Evolutionary conservation across 2,113 vertebrate genomes (phyloP).

Genomic region (Trichomycterus rosablanca): DNA sequence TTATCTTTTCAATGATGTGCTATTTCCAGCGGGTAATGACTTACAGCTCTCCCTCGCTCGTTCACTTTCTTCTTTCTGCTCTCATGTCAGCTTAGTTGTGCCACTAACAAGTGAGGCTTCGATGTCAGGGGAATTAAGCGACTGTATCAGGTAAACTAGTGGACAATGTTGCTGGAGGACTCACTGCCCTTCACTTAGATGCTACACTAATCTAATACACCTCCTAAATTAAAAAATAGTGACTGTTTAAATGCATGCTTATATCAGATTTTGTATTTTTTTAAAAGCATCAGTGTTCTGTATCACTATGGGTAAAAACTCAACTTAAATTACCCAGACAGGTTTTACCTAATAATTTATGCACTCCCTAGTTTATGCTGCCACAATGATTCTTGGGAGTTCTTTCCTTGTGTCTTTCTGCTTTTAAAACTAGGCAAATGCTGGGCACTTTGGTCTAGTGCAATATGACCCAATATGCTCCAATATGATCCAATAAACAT

Average conservation of each 20-base stretch:
- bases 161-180: conserved; percentile 16
- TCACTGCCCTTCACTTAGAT: conserved; percentile 25
- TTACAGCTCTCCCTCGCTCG: conserved; percentile 63
- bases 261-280: no score
- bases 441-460: no score
- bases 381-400: no score
- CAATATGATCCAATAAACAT: no score
- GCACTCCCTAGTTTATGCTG: no score
- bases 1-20: conserved; percentile 83
- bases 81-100: conserved; percentile 25
- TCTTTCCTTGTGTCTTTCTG: no score
- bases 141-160: conserved; percentile 28
- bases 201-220: conserved; percentile 2
- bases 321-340: no score
- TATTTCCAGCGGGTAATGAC: conserved; percentile 80
- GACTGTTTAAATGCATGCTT: background rate
- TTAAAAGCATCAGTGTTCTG: no score
- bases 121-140: conserved; percentile 42
- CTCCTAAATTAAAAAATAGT: background rate
- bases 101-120: conserved; percentile 29
- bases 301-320: no score
- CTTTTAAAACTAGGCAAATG: no score
- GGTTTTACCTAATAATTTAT: no score
- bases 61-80: conserved; percentile 33
- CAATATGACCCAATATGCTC: no score